These are phyloP conservation scores for Erpetoichthys calabaricus DNA, from an alignment of 2,797 vertebrate genomes.

Conservation along the genomic window DNA sequence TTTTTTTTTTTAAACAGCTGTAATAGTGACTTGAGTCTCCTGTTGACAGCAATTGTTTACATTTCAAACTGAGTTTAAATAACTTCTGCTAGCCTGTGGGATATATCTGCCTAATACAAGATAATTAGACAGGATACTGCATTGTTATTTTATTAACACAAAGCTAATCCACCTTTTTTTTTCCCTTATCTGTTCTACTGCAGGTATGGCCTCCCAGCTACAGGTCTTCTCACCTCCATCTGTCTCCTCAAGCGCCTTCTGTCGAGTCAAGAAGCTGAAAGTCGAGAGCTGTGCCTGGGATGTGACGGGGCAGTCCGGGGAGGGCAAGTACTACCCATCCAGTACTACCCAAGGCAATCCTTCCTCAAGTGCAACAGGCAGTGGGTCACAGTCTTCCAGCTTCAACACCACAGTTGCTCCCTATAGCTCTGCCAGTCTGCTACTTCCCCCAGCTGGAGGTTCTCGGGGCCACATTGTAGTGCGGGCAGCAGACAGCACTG, in stretches of 20 bases:
- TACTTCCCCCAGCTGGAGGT: conserved; percentile 37
- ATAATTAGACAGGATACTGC: no score
- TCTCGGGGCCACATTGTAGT: conserved; percentile 66
- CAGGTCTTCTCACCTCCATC: conserved; percentile 93
- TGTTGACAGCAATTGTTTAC: no score
- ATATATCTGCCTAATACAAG: no score
- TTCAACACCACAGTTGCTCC: conserved; percentile 63
- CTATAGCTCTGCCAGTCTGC: conserved; percentile 60
- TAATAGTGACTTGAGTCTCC: no score
- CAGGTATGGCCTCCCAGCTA: conserved; percentile 92
- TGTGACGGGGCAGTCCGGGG: conserved; percentile 70
- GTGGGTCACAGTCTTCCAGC: conserved; percentile 62
- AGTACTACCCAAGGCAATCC: conserved; percentile 57
- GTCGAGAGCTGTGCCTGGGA: conserved; percentile 87
- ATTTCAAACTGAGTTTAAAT: no score
- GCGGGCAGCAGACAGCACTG: conserved; percentile 82
- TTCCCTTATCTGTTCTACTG: background rate
- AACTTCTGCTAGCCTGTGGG: no score
- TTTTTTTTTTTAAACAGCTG: no score
- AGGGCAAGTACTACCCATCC: conserved; percentile 63
- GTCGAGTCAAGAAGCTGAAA: conserved; percentile 90
- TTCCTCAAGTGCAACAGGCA: conserved; percentile 60
- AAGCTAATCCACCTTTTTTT: no score
- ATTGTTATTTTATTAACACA: no score
- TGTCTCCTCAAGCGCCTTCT: conserved; percentile 92